These are phyloP conservation scores for Phalanger gymnotis DNA, from an alignment of 2,797 vertebrate species.

Conservation along the genomic window DNA sequence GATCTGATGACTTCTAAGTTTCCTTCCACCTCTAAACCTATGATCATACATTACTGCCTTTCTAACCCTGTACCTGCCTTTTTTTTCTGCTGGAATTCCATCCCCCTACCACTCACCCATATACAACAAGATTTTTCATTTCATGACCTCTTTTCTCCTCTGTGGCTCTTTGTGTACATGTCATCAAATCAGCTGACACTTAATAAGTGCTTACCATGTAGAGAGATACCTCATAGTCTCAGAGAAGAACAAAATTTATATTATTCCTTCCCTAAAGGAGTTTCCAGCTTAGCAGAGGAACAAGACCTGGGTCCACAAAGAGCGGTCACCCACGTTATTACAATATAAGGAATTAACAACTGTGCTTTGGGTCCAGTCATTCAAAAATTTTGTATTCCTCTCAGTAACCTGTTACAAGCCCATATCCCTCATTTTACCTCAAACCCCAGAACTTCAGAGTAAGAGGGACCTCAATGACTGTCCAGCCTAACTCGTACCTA, in stretches of 20 bases:
- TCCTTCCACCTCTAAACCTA: background rate
- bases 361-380: background rate
- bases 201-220: background rate
- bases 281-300: background rate
- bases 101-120: background rate
- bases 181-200: background rate
- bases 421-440: background rate
- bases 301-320: background rate
- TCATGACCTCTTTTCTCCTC: background rate
- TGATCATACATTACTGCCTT: background rate
- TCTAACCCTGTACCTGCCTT: background rate
- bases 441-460: background rate
- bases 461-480: background rate
- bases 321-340: background rate
- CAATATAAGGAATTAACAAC: background rate
- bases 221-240: background rate
- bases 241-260: background rate
- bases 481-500: background rate
- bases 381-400: background rate
- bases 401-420: background rate
- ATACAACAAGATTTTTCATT: background rate
- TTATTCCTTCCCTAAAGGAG: background rate
- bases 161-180: background rate
- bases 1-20: background rate
- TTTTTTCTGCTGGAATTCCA: background rate